Base-by-base conservation (phyloP, 2,888 invertebrate species). In the Drosophila paramelanica region DNA sequence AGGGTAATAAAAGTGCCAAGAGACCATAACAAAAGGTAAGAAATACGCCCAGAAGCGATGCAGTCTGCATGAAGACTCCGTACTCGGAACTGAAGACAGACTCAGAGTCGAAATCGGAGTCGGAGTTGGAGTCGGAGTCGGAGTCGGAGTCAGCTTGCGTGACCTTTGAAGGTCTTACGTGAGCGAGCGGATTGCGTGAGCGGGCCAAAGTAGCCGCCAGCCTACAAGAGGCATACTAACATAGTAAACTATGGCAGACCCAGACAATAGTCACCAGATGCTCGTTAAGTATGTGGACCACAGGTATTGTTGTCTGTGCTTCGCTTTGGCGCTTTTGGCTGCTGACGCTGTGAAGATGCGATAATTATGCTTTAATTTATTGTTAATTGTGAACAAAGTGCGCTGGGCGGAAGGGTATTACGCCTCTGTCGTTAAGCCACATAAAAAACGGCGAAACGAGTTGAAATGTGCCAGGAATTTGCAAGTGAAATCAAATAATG, bases 101-200 rank as follows among this genome's bases (percentile, higher is more conserved):
- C 46, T 10, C 25, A n/a, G 23, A 39, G 36, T 45, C 43, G 41
- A 7, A 52, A 11, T 59, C 42, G 46, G 36, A 55, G 51, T 57
- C 33, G 31, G 41, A 42, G 14, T 43, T 20, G 17, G 45, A 46
- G 51, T 14, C n/a, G 25, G 45, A 43, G 51, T 14, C n/a, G 25
- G 45, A 43, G 42, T 55, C 23, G 50, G 36, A 68, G 69, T 77
- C 64, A 49, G 69, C 59, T 58, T 72, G 72, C 67, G 74, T 72
- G 77, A 86, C 88, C 76, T 79, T 78, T 82, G 88, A 89, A 84
- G 90, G 88, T 87, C 84, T 87, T 80, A 87, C 77, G 89, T 82
- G 87, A 88, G 87, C 80, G 69, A 62, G 51, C 59, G 61, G 75
- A 17, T 78, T 66, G 78, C 70, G 55, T 77, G 77, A 79, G 82